Evolutionary conservation across 1,140 invertebrate species (phyloP).

Genomic region (Eurosta solidaginis): DNA sequence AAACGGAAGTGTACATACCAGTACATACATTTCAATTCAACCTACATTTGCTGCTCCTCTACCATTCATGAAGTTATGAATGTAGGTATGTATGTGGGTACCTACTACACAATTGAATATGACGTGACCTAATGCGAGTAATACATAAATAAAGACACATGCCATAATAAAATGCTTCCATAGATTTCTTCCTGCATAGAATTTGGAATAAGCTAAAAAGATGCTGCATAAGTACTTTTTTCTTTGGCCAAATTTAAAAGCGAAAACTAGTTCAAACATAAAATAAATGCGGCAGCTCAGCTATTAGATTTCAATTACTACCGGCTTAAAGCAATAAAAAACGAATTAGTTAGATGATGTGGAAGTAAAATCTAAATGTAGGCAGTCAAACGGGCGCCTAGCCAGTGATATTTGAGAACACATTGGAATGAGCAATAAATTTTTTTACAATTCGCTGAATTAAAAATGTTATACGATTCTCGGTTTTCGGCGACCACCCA

Average conservation of each 20-base stretch:
- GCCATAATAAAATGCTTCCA: no score
- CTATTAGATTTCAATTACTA: slow-evolving; percentile 19
- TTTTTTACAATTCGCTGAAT: no score
- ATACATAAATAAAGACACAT: not conserved
- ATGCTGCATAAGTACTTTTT: not conserved
- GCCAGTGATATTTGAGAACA: not conserved
- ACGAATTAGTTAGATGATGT: not conserved
- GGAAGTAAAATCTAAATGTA: not conserved
- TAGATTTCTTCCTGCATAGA: not conserved
- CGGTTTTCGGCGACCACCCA: no score
- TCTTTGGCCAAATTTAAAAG: not conserved
- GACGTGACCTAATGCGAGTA: slow-evolving; percentile 9
- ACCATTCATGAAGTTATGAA: not conserved
- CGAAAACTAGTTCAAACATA: not conserved
- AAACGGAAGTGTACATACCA: no score
- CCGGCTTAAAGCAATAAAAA: not conserved
- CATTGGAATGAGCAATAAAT: no score
- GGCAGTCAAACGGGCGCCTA: not conserved
- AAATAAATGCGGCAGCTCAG: no score
- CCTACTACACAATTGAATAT: not conserved
- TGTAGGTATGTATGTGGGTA: not conserved
- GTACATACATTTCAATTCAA: not conserved
- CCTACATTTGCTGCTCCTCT: not conserved
- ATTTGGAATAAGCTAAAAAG: not conserved
- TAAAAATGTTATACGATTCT: no score